Percentiles rank a stretch among this genome's conserved stretches.
Conservation (phyloP, 2,888 invertebrate species). For the Ditula angustiorana region DNA sequence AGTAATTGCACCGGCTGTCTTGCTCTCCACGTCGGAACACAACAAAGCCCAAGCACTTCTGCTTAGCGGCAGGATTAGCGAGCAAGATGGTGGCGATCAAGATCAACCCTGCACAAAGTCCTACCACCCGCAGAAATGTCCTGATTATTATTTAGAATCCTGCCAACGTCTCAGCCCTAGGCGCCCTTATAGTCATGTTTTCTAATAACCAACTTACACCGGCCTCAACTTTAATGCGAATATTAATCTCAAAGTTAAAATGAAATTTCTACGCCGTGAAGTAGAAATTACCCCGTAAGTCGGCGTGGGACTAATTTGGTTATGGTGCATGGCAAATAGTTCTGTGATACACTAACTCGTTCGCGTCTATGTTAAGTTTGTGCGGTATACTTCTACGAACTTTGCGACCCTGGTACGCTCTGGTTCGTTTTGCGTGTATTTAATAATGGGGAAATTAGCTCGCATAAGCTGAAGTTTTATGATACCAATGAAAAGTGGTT, state of each 20-base stretch:
- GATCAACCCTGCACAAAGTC: no score
- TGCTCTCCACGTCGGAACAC: no score
- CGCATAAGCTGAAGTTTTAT: not conserved
- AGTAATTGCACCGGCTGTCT: no score
- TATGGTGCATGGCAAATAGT: conserved; percentile 15
- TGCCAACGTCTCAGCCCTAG: no score
- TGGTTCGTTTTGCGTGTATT: not conserved
- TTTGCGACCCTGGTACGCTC: not conserved
- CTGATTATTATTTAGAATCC: no score
- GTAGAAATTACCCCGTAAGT: conserved; percentile 34
- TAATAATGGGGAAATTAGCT: not conserved
- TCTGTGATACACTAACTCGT: not conserved
- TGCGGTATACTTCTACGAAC: conserved; percentile 1
- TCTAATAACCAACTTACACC: not conserved
- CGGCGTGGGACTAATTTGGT: conserved; percentile 29
- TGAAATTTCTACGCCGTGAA: conserved; percentile 37
- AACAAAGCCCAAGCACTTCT: no score
- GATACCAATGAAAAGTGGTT: not conserved
- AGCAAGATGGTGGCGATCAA: no score
- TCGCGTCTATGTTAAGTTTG: conserved; percentile 8
- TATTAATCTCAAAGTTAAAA: conserved; percentile 38
- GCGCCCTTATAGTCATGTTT: no score
- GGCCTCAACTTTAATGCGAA: conserved; percentile 29
- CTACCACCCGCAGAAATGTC: no score
- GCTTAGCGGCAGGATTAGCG: no score